Percentiles rank a stretch among this genome's conserved stretches.
Conservation (phyloP, 2,113 vertebrate species). For the Myotis yumanensis region DNA sequence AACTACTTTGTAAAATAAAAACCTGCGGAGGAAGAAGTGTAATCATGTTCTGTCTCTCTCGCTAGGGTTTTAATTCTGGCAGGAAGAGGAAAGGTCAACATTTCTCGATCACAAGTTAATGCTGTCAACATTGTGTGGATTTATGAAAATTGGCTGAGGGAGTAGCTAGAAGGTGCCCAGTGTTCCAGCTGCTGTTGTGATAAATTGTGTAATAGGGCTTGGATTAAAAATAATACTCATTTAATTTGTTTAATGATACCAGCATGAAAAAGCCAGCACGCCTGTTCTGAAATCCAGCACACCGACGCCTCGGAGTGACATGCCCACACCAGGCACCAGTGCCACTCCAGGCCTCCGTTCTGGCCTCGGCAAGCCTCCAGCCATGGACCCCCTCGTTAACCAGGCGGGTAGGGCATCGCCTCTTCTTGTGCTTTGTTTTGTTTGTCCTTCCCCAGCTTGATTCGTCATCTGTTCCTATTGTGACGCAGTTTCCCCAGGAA, state of each 20-base stretch:
- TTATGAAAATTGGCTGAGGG: constrained; percentile 85
- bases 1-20: constrained; percentile 70
- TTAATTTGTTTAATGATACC: constrained; percentile 89
- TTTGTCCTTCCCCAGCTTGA: constrained; percentile 38
- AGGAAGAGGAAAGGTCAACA: constrained; percentile 82
- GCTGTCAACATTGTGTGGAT: constrained; percentile 83
- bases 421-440: constrained; percentile 51
- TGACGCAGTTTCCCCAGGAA: constrained; percentile 38
- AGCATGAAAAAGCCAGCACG: constrained; percentile 97
- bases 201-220: constrained; percentile 86
- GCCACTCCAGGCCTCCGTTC: constrained; percentile 93
- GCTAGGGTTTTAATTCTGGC: constrained; percentile 80
- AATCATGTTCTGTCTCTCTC: constrained; percentile 65
- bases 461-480: constrained; percentile 44
- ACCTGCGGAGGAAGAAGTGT: constrained; percentile 67
- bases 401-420: constrained; percentile 88
- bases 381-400: constrained; percentile 95
- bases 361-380: constrained; percentile 92
- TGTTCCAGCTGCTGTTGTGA: constrained; percentile 86
- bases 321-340: constrained; percentile 93
- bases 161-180: constrained; percentile 81
- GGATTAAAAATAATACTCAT: constrained; percentile 88
- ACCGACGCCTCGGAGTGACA: constrained; percentile 94
- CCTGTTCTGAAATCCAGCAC: constrained; percentile 96
- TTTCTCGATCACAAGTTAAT: constrained; percentile 84